Conservation (phyloP, 2,113 vertebrate genomes). For the Coptodon rendalli region DNA sequence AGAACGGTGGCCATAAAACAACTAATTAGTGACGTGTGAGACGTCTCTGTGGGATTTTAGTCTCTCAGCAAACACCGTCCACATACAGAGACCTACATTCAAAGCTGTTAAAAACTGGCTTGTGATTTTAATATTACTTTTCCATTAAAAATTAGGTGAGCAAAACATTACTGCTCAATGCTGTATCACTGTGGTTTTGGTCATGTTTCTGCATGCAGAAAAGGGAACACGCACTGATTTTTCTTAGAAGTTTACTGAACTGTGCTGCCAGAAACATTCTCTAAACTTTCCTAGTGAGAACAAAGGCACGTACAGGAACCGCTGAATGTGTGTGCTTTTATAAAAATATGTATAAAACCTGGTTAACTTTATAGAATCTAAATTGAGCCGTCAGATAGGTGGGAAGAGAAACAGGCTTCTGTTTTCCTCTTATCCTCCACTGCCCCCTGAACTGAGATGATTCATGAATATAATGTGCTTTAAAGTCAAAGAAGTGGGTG, state of each 20-base stretch:
- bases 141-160: neutral
- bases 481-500: conserved; percentile 40
- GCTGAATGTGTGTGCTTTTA: neutral
- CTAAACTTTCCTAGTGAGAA: neutral
- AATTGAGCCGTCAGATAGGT: conserved; percentile 14
- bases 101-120: neutral
- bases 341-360: conserved; percentile 32
- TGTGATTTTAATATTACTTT: neutral
- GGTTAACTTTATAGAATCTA: conserved; percentile 22
- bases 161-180: neutral
- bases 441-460: conserved; percentile 11
- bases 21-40: neutral
- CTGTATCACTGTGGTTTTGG: neutral
- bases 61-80: accelerated
- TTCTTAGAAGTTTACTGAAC: neutral
- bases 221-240: neutral
- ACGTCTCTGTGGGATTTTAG: neutral
- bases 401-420: conserved; percentile 4
- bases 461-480: conserved; percentile 14
- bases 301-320: neutral
- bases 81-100: neutral
- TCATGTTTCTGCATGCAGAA: neutral
- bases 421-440: neutral
- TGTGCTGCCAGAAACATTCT: neutral
- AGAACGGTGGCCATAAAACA: neutral